Percentiles rank a stretch among this genome's conserved stretches.
These are phyloP conservation scores for Nomada goodeniana DNA, from an alignment of 2,888 invertebrate genomes.

Conservation along the genomic window DNA sequence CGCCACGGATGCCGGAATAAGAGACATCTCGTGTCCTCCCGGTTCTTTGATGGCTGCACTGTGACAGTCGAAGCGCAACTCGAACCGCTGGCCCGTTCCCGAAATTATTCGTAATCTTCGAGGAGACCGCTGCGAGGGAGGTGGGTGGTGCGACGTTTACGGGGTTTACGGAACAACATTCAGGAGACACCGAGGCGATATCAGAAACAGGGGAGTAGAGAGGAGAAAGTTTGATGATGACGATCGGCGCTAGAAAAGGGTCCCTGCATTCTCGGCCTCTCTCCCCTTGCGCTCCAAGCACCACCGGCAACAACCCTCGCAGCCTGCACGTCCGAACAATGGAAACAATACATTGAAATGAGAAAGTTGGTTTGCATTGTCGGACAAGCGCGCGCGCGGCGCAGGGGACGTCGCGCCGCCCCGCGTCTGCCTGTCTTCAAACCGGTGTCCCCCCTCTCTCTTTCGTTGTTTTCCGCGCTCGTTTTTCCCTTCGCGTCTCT, in stretches of 20 bases:
- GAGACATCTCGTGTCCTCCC: background rate
- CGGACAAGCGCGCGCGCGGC: slow-evolving; percentile 72
- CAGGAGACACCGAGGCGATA: slow-evolving; percentile 4
- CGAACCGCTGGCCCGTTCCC: slow-evolving; percentile 26
- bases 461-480: slow-evolving; percentile 20
- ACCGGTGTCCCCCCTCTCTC: slow-evolving; percentile 25
- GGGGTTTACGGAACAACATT: background rate
- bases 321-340: slow-evolving; percentile 71
- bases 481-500: slow-evolving; percentile 40
- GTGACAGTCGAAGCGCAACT: slow-evolving; percentile 20
- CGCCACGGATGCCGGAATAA: slow-evolving; percentile 3
- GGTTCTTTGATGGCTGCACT: slow-evolving; percentile 3
- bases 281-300: slow-evolving; percentile 33
- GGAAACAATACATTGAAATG: slow-evolving; percentile 82
- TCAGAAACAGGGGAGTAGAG: slow-evolving; percentile 4
- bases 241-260: slow-evolving; percentile 32
- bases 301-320: slow-evolving; percentile 57
- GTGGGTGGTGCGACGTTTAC: background rate
- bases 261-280: slow-evolving; percentile 39
- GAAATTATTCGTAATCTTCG: slow-evolving; percentile 66
- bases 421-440: slow-evolving; percentile 56
- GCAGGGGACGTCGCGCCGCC: slow-evolving; percentile 27
- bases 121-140: slow-evolving; percentile 1
- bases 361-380: slow-evolving; percentile 83
- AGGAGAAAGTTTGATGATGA: slow-evolving; percentile 31